phyloP scores from a whole-genome alignment of 2,888 invertebrate genomes.

The Watsonalla binaria region DNA sequence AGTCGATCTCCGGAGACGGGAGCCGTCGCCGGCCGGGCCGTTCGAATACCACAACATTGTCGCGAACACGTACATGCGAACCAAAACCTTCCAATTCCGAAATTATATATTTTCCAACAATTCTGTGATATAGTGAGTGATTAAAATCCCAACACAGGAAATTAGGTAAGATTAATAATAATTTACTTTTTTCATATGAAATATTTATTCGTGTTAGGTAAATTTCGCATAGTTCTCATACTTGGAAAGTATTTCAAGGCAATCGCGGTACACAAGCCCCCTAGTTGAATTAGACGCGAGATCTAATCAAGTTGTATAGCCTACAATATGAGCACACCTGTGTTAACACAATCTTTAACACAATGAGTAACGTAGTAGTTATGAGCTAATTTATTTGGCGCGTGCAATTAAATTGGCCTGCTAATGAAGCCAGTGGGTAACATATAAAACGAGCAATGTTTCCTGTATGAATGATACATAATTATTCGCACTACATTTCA shows the following conservation, averaged over 20 bases:
- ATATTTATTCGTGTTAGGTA: slow-evolving; percentile 54
- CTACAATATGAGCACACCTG: too few relatives aligned
- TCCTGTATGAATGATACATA: too few relatives aligned
- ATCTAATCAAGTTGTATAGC: slow-evolving; percentile 18
- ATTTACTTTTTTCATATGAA: slow-evolving; percentile 29
- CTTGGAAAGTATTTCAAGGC: slow-evolving; percentile 78
- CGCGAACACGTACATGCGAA: slow-evolving; percentile 19
- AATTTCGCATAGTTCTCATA: slow-evolving; percentile 70
- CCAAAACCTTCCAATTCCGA: slow-evolving; percentile 18
- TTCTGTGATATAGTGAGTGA: not conserved
- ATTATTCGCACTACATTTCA: too few relatives aligned
- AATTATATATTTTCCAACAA: not conserved
- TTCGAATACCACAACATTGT: slow-evolving; percentile 26
- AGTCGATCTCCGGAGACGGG: slow-evolving; percentile 68
- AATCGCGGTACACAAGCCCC: slow-evolving; percentile 58
- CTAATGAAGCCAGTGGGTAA: not conserved
- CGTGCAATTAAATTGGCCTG: slow-evolving; percentile 2
- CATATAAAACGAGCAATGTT: too few relatives aligned
- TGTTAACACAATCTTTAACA: not conserved
- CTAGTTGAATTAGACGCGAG: slow-evolving; percentile 31
- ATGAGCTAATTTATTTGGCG: not conserved
- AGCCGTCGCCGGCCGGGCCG: slow-evolving; percentile 46
- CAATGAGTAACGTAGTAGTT: too few relatives aligned
- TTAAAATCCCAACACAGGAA: not conserved
- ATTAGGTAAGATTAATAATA: slow-evolving; percentile 47